Evolutionary conservation across 2,888 invertebrate genomes (phyloP), one percentile per base, ranked within the genome.

Genomic region (Chrysopilus asiliformis): DNA sequence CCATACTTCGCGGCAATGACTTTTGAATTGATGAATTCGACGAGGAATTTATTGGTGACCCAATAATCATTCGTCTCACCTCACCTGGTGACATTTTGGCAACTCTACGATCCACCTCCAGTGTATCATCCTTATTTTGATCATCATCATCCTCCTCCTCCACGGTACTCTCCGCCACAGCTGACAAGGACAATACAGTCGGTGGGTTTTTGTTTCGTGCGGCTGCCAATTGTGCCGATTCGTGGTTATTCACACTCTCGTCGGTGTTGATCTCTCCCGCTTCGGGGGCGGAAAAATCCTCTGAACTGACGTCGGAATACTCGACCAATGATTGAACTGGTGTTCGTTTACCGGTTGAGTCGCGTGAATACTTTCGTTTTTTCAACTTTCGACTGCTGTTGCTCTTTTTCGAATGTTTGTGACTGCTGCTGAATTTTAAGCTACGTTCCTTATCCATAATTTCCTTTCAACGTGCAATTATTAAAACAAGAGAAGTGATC

Each of bases 281-380:
- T 68, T 90, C 89, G 2, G 86, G 84, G 54, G 81, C 87, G 20
- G 87, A 86, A 42, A 89, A 72, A 55, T 84, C 87, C 61, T 89
- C 87, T 10, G 87, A 89, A 63, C 87, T 87, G 20, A 90, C 89
- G 65, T 90, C 90, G 12, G 89, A 90, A 64, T 90, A 90, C 60
- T 89, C 87, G 22, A 61, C 63, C 36, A 60, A 51, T 26, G 45
- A 27, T 18, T 38, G 32, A 9, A 29, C 10, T 30, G 22, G 28
- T 20, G 34, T 24, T 14, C 32, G 33, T 10, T 8, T 17, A 2
- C 32, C 34, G 8, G 26, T 14, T 26, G 36, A 30, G 13, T 38
- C 45, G 13, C 40, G 41, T 32, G 47, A 47, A 25, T 42, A 45
- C 39, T 44, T 42, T 20, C 38, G 44, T 42, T 43, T 45, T 34